Evolutionary conservation across 2,797 vertebrate genomes (phyloP), one percentile per base, ranked within the genome.

Genomic region (Channallabes apus): DNA sequence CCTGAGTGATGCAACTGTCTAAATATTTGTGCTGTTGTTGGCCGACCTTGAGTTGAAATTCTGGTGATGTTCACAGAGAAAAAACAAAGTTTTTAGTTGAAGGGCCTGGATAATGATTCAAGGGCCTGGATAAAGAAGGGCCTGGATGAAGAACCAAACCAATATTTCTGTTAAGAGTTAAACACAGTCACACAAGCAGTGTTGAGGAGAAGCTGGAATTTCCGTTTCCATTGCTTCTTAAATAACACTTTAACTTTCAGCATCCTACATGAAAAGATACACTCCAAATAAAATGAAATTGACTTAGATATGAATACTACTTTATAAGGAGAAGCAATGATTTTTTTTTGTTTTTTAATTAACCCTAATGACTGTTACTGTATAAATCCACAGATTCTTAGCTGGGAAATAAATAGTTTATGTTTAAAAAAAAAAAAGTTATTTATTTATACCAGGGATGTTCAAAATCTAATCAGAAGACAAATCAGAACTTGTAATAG

Each of bases 121-220:
- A 80, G 46, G 9, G 46, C 46, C 2, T 51, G 9, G 2, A 11
- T 51, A 51, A 51, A 51, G 46, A 51, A 51, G 8, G 46, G 46
- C 15, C 11, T 15, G 22, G 59, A 80, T 27, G 41, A 80, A 6
- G 22, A 62, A 41, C 46, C 24, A n/a, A 80, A 46, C 15, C 59
- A 62, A 15, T 27, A 80, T 15, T 8, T 22, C 17, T 64, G 38
- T 17, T 64, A 27, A 80, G 15, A 29, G 75, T 77, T 59, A 59
- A 18, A 59, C 18, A 59, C 20, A 59, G 17, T 20, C 20, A 72
- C 38, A 46, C 20, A n/a, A 73, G 2, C 71, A 27, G 1, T 22
- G 8, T 3, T 77, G 75, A 77, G n/a, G 35, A 46, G 58, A 62
- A 64, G 77, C 59, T 46, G 12, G 58, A 73, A 72, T 83, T 68